Base-by-base conservation (phyloP, 64 coral and sea anemone genomes). In the Pachyseris speciosa region DNA sequence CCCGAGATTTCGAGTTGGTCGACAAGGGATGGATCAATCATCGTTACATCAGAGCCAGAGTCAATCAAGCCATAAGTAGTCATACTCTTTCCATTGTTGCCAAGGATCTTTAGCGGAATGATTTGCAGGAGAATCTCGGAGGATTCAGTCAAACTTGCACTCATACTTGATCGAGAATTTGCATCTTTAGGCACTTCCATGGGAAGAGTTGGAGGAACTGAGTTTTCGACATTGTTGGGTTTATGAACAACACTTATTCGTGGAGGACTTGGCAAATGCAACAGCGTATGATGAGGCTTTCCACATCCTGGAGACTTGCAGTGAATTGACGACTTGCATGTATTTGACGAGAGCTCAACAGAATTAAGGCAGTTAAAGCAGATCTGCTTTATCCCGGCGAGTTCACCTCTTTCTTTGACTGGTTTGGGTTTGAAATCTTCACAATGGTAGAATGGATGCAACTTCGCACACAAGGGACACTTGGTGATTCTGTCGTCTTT, bases 361-460 rank as follows among this genome's bases (percentile, higher is more conserved):
- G 33, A 88, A 34, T 68, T 86, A 13, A 88, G 41, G 59, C 52
- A 76, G 53, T 76, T 88, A 47, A 88, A 88, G 41, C 86, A 88
- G 19, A 88, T 71, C 26, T 26, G 22, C 7, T 88, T 75, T 39
- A 2, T 33, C 10, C 64, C 64, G 12, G 76, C 55, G 64, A 88
- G 57, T 39, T 88, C 71, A 10, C 25, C 63, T 55, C 86, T 63
- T 60, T 88, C 86, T n/a, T 64, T 41, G 12, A 59, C n/a, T 2
- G 49, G 40, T n/a, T 88, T 88, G 5, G 33, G 38, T 40, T 71
- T 86, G 28, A 86, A 86, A 0, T 37, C 19, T 68, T 86, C 83
- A 68, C 83, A 71, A 13, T 66, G 65, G 53, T 86, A 86, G 31
- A 86, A 30, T n/a, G 40, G 83, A 50, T 86, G 83, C 34, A 24